Conservation (phyloP, 2,888 invertebrate species). For the Andrena hattorfiana region DNA sequence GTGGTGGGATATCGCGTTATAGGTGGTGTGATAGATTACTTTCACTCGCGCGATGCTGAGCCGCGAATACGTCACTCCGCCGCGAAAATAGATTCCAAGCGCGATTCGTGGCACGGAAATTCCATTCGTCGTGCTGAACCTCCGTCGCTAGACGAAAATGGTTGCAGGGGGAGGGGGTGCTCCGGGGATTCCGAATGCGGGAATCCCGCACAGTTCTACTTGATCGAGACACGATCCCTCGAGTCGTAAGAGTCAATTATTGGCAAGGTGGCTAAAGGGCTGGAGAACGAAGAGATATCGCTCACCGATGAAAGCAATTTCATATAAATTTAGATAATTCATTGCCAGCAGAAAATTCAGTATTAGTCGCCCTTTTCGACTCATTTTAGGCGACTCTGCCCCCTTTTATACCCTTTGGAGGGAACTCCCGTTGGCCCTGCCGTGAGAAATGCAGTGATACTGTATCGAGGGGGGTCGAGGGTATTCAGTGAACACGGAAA, state of each 20-base stretch:
- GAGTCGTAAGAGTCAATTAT: slow-evolving; percentile 32
- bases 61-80: slow-evolving; percentile 63
- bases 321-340: too few relatives aligned
- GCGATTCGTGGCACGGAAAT: slow-evolving; percentile 78
- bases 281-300: neutral
- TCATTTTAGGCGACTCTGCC: slow-evolving; percentile 4
- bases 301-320: neutral
- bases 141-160: slow-evolving; percentile 36
- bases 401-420: slow-evolving; percentile 25
- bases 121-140: slow-evolving; percentile 69
- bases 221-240: slow-evolving; percentile 11
- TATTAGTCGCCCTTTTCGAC: neutral
- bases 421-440: slow-evolving; percentile 14
- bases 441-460: slow-evolving; percentile 38
- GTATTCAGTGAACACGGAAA: slow-evolving; percentile 38
- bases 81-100: slow-evolving; percentile 79
- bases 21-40: slow-evolving; percentile 68
- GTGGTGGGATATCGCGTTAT: slow-evolving; percentile 51
- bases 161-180: slow-evolving; percentile 5
- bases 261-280: neutral
- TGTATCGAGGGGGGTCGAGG: slow-evolving; percentile 35
- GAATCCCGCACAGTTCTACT: slow-evolving; percentile 30
- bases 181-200: slow-evolving; percentile 32
- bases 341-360: neutral
- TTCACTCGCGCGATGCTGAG: slow-evolving; percentile 52